Conservation (phyloP, 2,113 vertebrate species). For the Cisticola juncidis region DNA sequence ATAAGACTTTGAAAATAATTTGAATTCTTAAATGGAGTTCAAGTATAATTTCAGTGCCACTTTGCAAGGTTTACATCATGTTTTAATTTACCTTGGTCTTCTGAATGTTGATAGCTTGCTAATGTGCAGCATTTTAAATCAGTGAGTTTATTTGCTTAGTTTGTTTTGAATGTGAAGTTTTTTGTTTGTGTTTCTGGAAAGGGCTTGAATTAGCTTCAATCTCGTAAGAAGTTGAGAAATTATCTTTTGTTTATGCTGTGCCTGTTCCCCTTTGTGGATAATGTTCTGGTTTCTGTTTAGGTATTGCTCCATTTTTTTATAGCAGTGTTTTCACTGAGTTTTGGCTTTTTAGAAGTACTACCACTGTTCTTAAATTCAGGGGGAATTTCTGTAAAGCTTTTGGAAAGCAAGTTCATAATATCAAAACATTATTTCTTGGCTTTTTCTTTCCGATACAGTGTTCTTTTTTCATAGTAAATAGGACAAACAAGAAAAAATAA, state of each 20-base stretch:
- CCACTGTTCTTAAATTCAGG: background rate
- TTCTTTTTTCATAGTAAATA: background rate
- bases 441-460: background rate
- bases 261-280: background rate
- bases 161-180: background rate
- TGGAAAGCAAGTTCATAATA: background rate
- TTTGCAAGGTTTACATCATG: background rate
- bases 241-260: background rate
- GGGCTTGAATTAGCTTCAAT: background rate
- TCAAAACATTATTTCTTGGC: background rate
- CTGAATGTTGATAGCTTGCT: background rate
- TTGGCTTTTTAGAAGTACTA: background rate
- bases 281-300: background rate
- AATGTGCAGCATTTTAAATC: background rate
- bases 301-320: background rate
- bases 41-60: background rate
- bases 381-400: background rate
- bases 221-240: background rate
- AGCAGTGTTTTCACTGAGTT: background rate
- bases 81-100: background rate
- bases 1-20: background rate
- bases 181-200: background rate
- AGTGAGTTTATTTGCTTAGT: background rate
- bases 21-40: background rate
- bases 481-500: background rate